phyloP scores from a whole-genome alignment of 2,888 invertebrate genomes.

The Bugula neritina region DNA sequence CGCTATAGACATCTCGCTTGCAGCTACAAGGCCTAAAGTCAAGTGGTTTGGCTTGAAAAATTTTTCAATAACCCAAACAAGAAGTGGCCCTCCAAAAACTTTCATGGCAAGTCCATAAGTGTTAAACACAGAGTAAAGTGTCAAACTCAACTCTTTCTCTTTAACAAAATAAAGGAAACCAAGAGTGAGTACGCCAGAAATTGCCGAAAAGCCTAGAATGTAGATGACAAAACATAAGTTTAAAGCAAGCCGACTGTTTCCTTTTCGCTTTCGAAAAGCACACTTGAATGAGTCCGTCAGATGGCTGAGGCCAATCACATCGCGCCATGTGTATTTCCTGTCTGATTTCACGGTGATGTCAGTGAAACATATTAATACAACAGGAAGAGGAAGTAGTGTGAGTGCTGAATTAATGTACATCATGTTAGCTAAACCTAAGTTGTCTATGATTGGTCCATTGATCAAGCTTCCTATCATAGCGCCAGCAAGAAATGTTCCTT shows the following conservation, averaged over 20 bases:
- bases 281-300: neutral
- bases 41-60: neutral
- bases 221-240: neutral
- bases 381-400: neutral
- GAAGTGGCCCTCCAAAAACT: neutral
- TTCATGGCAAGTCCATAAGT: too few relatives aligned
- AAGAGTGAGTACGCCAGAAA: neutral
- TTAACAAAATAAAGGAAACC: conserved; percentile 19
- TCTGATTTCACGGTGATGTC: neutral
- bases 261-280: neutral
- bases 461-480: conserved; percentile 17
- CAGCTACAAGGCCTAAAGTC: neutral
- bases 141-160: neutral
- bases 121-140: neutral
- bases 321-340: neutral
- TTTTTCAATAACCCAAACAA: neutral
- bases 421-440: neutral
- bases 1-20: neutral
- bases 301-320: neutral
- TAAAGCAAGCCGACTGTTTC: neutral
- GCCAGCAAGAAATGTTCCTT: conserved; percentile 15
- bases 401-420: neutral
- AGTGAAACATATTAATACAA: conserved; percentile 1
- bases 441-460: conserved; percentile 25
- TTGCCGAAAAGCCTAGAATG: neutral